Evolutionary conservation across 2,888 invertebrate genomes (phyloP), one percentile per base, ranked within the genome.

Genomic region (Anoncus sp.): DNA sequence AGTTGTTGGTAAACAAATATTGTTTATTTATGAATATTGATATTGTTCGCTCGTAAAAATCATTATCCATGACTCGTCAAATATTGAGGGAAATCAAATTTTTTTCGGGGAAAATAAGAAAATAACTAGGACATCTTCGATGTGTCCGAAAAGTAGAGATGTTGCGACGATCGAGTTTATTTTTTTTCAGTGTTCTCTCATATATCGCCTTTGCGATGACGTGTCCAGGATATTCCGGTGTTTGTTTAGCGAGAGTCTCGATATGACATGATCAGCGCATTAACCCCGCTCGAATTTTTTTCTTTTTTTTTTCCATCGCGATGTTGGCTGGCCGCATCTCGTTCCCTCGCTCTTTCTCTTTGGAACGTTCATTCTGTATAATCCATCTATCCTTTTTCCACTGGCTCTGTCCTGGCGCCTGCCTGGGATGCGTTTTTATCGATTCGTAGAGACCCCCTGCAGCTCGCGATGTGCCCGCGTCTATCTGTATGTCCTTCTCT

Each of bases 371-470:
- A 49, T 55, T 71, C 43, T 55, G 53, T 65, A 75, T 60, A 55
- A 74, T 78, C 65, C 65, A 55, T 70, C 55, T 40, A 63, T 70
- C 78, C 71, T 71, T 69, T 67, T 70, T 66, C 49, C 45, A 71
- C 65, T 43, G 55, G 74, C 55, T 75, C 55, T 78, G 69, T 69
- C 87, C 88, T 86, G 89, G 89, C 90, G 89, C 90, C 90, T 75
- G 81, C 87, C 90, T 90, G 91, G 90, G 90, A 91, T 91, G 91
- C 91, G 90, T 91, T 91, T 91, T 91, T 91, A 91, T 91, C 91
- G 91, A 91, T 91, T 91, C 88, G 90, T 88, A 89, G 88, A 90
- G 87, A 87, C 89, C 86, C 86, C 85, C 84, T 82, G 79, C 82
- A 74, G 63, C 65, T 69, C 75, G 62, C 76, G 62, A 71, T 69